These are phyloP conservation scores for Villa cingulata DNA, from an alignment of 2,888 invertebrate species.

Conservation along the genomic window DNA sequence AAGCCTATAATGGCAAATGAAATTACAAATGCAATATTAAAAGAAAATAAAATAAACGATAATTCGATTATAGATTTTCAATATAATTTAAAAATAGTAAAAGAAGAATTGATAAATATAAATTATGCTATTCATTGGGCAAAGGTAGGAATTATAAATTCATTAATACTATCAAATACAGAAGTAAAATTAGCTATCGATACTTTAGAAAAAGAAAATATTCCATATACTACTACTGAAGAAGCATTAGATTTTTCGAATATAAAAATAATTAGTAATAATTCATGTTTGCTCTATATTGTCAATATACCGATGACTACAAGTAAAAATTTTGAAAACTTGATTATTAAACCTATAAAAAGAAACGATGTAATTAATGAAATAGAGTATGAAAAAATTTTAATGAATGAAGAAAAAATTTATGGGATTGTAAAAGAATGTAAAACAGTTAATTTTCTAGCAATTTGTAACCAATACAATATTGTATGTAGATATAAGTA, in stretches of 20 bases:
- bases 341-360: conserved; percentile 2
- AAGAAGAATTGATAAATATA: conserved; percentile 6
- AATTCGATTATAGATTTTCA: conserved; percentile 19
- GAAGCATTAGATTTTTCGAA: conserved; percentile 10
- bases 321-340: conserved; percentile 2
- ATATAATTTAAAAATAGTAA: conserved; percentile 20
- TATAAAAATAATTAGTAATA: not conserved
- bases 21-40: too few relatives aligned
- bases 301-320: conserved; percentile 8
- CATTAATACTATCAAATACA: conserved; percentile 4
- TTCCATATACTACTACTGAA: conserved; percentile 2
- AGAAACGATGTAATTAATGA: not conserved
- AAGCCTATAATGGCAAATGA: too few relatives aligned
- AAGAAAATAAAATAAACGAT: too few relatives aligned
- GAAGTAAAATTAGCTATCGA: conserved; percentile 9
- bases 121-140: conserved; percentile 9
- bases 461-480: conserved; percentile 1
- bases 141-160: conserved; percentile 6
- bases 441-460: conserved; percentile 3
- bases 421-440: conserved; percentile 5
- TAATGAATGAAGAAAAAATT: conserved; percentile 2
- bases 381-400: not conserved
- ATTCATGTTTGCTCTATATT: conserved; percentile 4
- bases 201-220: conserved; percentile 5
- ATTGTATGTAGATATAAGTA: conserved; percentile 6